Base-by-base conservation (phyloP, 2,888 invertebrate genomes). In the Hemithea aestivaria region DNA sequence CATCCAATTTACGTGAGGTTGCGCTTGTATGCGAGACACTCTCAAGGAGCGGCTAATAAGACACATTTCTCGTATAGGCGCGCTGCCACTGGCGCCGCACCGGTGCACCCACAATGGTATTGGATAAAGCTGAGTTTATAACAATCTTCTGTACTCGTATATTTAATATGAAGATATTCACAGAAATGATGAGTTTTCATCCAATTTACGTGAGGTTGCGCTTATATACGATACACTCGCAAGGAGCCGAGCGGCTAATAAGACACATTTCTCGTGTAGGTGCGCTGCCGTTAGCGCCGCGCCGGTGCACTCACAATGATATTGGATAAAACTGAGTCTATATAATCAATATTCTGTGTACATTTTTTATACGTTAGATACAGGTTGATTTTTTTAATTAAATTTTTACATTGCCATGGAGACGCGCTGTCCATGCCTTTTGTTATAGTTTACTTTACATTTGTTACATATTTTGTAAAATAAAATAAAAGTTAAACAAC, bases 261-360 rank as follows among this genome's bases (percentile, higher is more conserved):
- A 69, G 79, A 77, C 75, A 71, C 73, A 75, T 77, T 73, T 76
- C 70, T 64, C 56, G 61, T 57, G 61, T 61, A 61, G 63, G 61
- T 16, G 66, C 61, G 69, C 62, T 64, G 61, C 62, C 64, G 59
- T 62, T 62, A 71, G 77, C 74, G 72, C 74, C 76, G 39, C 65
- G 65, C 59, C 61, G 64, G 66, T 63, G 63, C 70, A 73, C 73
- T 62, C 62, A 77, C 76, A 80, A 79, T 78, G 72, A 71, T 53
- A 56, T 33, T 34, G 36, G 27, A 49, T 55, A 59, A 46, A 20
- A 20, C 5, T 29, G 2, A 54, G 57, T 8, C 61, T 66, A 70
- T 62, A n/a, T n/a, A n/a, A n/a, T 76, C 23, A 4, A 7, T 20
- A 7, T 21, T n/a, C n/a, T n/a, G n/a, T n/a, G n/a, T n/a, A n/a